Evolutionary conservation across 2,888 invertebrate genomes (phyloP), one percentile per base, ranked within the genome.

Genomic region (Drosophila melanosoma): DNA sequence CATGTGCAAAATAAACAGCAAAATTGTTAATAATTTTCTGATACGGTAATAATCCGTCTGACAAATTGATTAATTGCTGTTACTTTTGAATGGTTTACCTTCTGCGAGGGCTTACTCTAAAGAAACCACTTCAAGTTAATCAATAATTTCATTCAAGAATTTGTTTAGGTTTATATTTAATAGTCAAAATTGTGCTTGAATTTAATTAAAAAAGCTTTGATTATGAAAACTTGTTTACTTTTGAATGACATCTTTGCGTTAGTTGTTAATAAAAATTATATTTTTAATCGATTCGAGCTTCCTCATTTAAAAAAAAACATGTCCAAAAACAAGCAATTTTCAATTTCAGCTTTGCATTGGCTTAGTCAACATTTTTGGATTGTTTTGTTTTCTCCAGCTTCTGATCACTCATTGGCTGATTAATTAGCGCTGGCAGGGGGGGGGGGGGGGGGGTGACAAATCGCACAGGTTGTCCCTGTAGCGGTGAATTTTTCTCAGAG

Each of bases 381-480:
- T 20, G 20, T 33, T 6, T n/a, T 29, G 17, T 38, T 15, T n/a
- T n/a, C 36, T 52, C 10, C 17, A 32, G 38, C 48, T 42, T 40
- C 52, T 29, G 74, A 66, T 62, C 73, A 40, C 26, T 62, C 40
- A 69, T 15, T 26, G 15, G 20, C 17, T 52, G 23, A 33, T 20
- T 36, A 26, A 26, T 29, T 49, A 12, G 1, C 0, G 20, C 1
- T 0, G 26, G 35, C n/a, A n/a, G 45, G 7, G 33, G 4, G 15
- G 33, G 20, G n/a, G 60, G 10, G 20, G 40, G 15, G 48, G 36
- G 38, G 45, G n/a, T 20, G 35, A 26, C 20, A 8, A 66, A 62
- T 26, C 32, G 49, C 36, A 32, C 65, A 32, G 63, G 67, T 53
- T 54, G 54, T 78, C 53, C 74, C 74, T 59, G 53, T 26, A 36